Percentiles rank a stretch among this genome's conserved stretches.
These are phyloP conservation scores for Herminia tarsipennalis DNA, from an alignment of 2,888 invertebrate genomes.

Conservation along the genomic window DNA sequence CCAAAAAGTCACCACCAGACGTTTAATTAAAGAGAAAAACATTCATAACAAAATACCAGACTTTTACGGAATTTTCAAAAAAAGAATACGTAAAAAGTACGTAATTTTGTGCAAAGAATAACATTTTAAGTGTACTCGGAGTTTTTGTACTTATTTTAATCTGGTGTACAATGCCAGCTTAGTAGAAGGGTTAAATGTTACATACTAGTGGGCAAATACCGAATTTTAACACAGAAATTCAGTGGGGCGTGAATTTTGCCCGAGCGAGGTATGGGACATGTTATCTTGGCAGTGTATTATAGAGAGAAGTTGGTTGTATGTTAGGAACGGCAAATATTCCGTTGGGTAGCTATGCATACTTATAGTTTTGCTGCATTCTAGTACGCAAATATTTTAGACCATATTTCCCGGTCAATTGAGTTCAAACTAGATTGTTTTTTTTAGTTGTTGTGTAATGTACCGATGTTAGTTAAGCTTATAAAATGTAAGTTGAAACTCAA, in stretches of 20 bases:
- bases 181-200: constrained; percentile 26
- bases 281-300: constrained; percentile 24
- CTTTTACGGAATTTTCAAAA: constrained; percentile 3
- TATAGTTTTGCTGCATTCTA: no score
- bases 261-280: constrained; percentile 22
- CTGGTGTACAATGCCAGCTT: constrained; percentile 40
- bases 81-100: constrained; percentile 46
- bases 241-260: constrained; percentile 37
- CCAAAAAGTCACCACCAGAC: neutral
- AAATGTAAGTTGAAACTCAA: no score
- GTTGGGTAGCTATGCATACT: no score
- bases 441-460: no score
- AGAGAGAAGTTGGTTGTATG: constrained; percentile 15
- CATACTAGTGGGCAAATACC: constrained; percentile 36
- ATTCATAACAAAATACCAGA: neutral
- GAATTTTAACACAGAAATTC: constrained; percentile 45
- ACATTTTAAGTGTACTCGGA: constrained; percentile 36
- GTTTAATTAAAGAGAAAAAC: constrained; percentile 4
- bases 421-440: no score
- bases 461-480: no score
- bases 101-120: constrained; percentile 41
- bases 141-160: constrained; percentile 45
- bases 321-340: constrained; percentile 5
- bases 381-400: no score
- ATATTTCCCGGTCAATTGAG: no score